Evolutionary conservation across 1,140 invertebrate genomes (phyloP), one percentile per base, ranked within the genome.

Genomic region (Agrypnia vestita): DNA sequence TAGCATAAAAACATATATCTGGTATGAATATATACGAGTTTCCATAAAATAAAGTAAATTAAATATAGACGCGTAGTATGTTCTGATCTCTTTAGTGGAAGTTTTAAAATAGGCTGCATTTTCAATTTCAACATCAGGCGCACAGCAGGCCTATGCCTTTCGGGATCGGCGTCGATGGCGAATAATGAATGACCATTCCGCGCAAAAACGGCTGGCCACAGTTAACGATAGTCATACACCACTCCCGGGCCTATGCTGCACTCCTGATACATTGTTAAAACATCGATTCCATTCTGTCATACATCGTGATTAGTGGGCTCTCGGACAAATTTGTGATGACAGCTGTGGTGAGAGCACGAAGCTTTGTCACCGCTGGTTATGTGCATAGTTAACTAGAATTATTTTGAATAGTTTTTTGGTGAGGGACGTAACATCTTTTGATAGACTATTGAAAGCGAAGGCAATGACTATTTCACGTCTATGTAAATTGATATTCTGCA

Each of bases 191-290:
- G 77, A 72, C 15, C 62, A 12, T 71, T 44, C 76, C 21, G 51
- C 13, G 67, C 64, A 72, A 78, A 76, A 78, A 78, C 35, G 51
- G 64, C 67, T 59, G 15, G 76, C 76, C 76, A 15, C 62, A 67
- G 25, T 67, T 78, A 78, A 78, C 76, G 76, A 78, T 69, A 44
- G 25, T 25, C 77, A 49, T 72, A 69, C 49, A 78, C 61, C 64
- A 56, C 56, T 51, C 73, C 13, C 43, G 61, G 15, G 72, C 51
- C 25, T 43, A n/a, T 12, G 55, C 46, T 46, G 77, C 51, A 4
- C 77, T 59, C 55, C 64, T 61, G 77, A 72, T 78, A 72, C 77
- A 72, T 78, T 71, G 77, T 59, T 78, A 72, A 78, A 78, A 72
- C 77, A 78, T 49, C 53, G 51, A 61, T 72, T 47, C n/a, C 35